Base-by-base conservation (phyloP, 2,888 invertebrate species). In the Melanostoma scalare region DNA sequence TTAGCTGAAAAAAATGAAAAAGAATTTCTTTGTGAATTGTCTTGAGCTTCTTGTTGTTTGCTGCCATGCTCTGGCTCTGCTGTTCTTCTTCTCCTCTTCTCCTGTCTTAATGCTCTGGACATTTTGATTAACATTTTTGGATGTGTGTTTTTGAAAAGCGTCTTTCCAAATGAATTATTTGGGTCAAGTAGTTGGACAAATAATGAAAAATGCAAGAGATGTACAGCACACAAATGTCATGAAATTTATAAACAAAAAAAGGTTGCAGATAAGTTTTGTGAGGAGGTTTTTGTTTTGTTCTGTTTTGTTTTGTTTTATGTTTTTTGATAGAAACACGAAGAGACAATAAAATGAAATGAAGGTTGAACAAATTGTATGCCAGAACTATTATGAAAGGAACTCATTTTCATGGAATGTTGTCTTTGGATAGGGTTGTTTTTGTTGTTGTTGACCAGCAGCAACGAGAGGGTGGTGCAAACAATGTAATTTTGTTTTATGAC, bases 121-220 rank as follows among this genome's bases (percentile, higher is more conserved):
- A 63, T 73, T 73, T 73, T 73, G 73, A 73, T 73, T 73, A 73
- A 73, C 55, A 63, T 63, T 63, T 38, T 63, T 44, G 20, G 5
- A 31, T 61, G 42, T 36, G 44, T 46, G 40, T 52, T 60, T 60
- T 71, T 50, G n/a, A 50, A 63, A 63, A 50, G 20, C 20, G 50
- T 40, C 46, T 44, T 48, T 48, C 55, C 46, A 48, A 73, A 73
- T 63, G 63, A 72, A 61, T 53, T 73, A 73, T 73, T 73, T 55
- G 38, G 73, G 73, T 73, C 73, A 73, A 63, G 73, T 63, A 55
- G 44, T 63, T 38, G 10, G n/a, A 60, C 46, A 60, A 60, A 71
- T 60, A 60, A 72, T 63, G 58, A 69, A 69, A 58, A 58, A 58
- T 42, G 42, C 42, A 58, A 58, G 31, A n/a, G 35, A 52, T 46